phyloP scores from a whole-genome alignment of 2,113 vertebrate genomes.

The Pseudois nayaur region DNA sequence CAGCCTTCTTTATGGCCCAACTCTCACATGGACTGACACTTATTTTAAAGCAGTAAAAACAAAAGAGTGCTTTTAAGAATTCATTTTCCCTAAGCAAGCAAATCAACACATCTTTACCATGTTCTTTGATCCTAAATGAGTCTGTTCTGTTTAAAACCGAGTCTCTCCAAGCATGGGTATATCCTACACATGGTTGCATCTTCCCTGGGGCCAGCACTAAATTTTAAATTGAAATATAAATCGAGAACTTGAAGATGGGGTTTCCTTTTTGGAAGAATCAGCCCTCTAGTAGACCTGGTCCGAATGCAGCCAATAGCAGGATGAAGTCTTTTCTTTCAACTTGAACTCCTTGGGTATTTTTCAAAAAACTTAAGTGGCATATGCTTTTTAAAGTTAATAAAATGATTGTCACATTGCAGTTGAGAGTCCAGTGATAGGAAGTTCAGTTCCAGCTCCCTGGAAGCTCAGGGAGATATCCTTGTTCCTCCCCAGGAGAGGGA shows the following conservation, averaged over 20 bases:
- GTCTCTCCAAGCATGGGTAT: not conserved
- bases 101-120: not conserved
- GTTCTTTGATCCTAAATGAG: not conserved
- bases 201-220: not conserved
- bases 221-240: not conserved
- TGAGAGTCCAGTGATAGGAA: not conserved
- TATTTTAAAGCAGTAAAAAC: not conserved
- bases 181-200: rapidly evolving
- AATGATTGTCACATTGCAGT: not conserved
- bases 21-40: not conserved
- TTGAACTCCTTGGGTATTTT: not conserved
- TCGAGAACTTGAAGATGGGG: not conserved
- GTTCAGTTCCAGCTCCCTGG: not conserved
- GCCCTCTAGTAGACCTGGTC: not conserved
- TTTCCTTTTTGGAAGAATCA: not conserved
- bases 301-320: not conserved
- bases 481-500: not conserved
- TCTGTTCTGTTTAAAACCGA: not conserved
- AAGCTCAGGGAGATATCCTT: rapidly evolving
- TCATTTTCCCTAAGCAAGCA: not conserved
- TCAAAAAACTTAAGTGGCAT: not conserved
- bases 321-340: not conserved
- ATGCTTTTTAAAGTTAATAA: conserved; percentile 11
- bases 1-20: not conserved
- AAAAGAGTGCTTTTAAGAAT: not conserved